A percentile compares a stretch with the other conserved stretches of the same genome.
Conservation (phyloP, 1,140 invertebrate species). For the Neodiprion fabricii region DNA sequence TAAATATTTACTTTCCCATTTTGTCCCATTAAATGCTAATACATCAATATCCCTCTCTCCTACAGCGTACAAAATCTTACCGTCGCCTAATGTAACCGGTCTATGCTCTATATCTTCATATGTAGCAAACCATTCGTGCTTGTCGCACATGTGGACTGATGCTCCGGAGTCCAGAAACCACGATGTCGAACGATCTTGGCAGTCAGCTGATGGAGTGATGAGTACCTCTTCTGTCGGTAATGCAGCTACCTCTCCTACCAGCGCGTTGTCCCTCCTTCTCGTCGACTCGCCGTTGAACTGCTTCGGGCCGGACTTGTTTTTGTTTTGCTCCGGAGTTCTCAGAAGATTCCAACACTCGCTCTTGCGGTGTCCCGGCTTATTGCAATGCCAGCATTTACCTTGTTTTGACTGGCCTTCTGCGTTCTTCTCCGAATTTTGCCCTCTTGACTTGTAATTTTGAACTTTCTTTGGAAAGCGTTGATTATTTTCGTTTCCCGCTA, state of each 20-base stretch:
- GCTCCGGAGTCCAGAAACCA: conserved; percentile 34
- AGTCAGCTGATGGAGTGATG: conserved; percentile 26
- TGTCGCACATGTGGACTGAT: conserved; percentile 32
- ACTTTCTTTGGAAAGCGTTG: conserved; percentile 44
- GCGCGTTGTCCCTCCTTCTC: conserved; percentile 14
- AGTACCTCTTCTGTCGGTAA: conserved; percentile 19
- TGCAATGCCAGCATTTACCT: conserved; percentile 18
- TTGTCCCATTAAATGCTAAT: conserved; percentile 30
- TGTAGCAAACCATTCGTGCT: conserved; percentile 29
- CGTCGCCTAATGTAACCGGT: conserved; percentile 32
- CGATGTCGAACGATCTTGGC: conserved; percentile 30
- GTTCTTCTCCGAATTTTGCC: background rate
- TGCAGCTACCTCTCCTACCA: conserved; percentile 16
- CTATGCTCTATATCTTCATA: conserved; percentile 21
- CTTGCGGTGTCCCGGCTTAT: conserved; percentile 19
- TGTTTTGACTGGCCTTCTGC: conserved; percentile 10
- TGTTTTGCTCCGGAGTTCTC: background rate
- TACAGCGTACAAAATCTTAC: conserved; percentile 24
- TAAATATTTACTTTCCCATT: conserved; percentile 36
- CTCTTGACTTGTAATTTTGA: conserved; percentile 29
- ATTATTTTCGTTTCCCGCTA: background rate
- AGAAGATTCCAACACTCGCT: conserved; percentile 11
- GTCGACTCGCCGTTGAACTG: background rate
- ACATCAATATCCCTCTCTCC: conserved; percentile 42
- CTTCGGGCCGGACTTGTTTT: conserved; percentile 4